These are phyloP conservation scores for Mastomys coucha DNA, from an alignment of 2,113 vertebrate species.

Conservation along the genomic window DNA sequence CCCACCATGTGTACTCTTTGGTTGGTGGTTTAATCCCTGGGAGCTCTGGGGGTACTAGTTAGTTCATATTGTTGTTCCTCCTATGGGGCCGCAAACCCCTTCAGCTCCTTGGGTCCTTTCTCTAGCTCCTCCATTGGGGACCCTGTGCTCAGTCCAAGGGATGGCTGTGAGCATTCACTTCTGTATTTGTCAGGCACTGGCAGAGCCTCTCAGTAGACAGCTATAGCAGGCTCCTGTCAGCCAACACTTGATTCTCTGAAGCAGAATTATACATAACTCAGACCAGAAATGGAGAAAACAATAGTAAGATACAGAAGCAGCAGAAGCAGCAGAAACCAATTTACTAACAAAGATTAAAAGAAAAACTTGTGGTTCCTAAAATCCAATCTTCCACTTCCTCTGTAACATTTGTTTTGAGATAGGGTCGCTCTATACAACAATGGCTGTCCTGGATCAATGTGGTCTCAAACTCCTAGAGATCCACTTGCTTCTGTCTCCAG, in stretches of 20 bases:
- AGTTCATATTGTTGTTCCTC: no score
- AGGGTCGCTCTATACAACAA: background rate
- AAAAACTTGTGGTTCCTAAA: background rate
- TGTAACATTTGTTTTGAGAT: background rate
- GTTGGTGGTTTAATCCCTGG: no score
- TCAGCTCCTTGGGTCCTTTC: no score
- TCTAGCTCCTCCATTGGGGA: no score
- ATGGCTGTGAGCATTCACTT: no score
- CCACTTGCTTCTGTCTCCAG: background rate
- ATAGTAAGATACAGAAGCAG: background rate
- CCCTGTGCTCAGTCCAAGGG: no score
- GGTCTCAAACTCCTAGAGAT: background rate
- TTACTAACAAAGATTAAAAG: background rate
- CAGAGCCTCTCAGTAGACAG: no score
- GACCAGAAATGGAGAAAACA: background rate
- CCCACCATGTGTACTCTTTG: no score
- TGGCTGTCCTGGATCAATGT: background rate
- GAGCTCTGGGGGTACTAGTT: no score
- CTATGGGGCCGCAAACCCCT: no score
- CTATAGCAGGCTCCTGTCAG: no score
- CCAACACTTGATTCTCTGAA: background rate
- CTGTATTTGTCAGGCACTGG: no score
- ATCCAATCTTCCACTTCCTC: background rate
- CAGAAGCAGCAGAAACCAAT: background rate
- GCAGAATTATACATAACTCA: background rate